Conservation (phyloP, 2,888 invertebrate genomes). For the Torymus texanus region DNA sequence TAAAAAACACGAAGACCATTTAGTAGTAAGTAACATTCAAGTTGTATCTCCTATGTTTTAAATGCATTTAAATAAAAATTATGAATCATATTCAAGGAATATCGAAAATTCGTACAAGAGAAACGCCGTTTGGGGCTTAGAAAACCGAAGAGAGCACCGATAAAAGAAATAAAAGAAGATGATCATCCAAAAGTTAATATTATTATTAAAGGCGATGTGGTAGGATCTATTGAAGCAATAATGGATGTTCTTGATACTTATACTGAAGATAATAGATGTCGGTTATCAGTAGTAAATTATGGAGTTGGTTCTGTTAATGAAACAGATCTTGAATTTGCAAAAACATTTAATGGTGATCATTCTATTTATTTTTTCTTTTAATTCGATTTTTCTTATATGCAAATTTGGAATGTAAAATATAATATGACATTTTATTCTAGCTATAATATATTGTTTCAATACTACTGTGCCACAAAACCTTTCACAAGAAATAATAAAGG, state of each 20-base stretch:
- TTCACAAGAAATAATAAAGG: constrained; percentile 76
- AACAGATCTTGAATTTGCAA: constrained; percentile 88
- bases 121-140: constrained; percentile 81
- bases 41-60: too few relatives aligned
- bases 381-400: neutral
- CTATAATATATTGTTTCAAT: constrained; percentile 93
- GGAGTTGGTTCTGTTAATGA: constrained; percentile 92
- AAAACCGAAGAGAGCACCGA: constrained; percentile 80
- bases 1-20: constrained; percentile 81
- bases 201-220: constrained; percentile 90
- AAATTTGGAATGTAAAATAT: neutral
- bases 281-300: constrained; percentile 90
- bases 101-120: constrained; percentile 79
- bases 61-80: too few relatives aligned
- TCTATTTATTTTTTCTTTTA: constrained; percentile 13
- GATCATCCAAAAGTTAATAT: constrained; percentile 79
- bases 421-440: constrained; percentile 72
- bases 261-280: constrained; percentile 81
- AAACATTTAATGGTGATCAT: constrained; percentile 80
- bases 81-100: constrained; percentile 73
- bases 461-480: constrained; percentile 78
- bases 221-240: constrained; percentile 97
- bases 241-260: constrained; percentile 93
- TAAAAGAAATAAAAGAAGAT: constrained; percentile 71
- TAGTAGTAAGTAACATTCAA: constrained; percentile 68